Percentiles rank a stretch among this genome's conserved stretches.
Conservation (phyloP, 2,797 vertebrate genomes). For the Uromys caudimaculatus region DNA sequence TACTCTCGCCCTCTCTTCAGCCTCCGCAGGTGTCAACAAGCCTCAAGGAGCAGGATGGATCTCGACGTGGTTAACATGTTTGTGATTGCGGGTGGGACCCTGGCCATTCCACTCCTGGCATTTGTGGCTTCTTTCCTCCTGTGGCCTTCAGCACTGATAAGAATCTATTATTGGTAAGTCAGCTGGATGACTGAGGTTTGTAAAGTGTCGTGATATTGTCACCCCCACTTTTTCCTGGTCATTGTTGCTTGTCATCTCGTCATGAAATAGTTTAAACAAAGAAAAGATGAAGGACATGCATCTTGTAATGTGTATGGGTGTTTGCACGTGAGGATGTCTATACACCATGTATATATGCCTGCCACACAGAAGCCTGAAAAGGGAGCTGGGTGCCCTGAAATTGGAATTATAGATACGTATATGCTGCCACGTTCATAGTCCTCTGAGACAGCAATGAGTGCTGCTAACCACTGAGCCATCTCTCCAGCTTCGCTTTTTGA, state of each 20-base stretch:
- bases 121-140: constrained; percentile 95
- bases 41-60: constrained; percentile 89
- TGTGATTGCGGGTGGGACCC: constrained; percentile 92
- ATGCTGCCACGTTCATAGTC: background rate
- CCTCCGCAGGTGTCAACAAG: constrained; percentile 69
- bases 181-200: background rate
- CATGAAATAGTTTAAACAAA: background rate
- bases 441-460: background rate
- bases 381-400: background rate
- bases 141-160: constrained; percentile 96
- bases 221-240: background rate
- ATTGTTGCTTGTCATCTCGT: background rate
- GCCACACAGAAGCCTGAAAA: background rate
- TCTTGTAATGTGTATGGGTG: background rate
- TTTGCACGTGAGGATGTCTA: background rate
- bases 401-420: background rate
- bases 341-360: background rate
- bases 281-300: background rate
- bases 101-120: constrained; percentile 96
- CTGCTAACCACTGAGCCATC: background rate
- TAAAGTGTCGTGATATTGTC: too few relatives aligned
- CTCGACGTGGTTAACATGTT: constrained; percentile 95
- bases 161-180: constrained; percentile 96
- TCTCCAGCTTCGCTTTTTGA: background rate
- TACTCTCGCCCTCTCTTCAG: background rate